Conservation (phyloP, 2,797 vertebrate genomes). For the Serranus cabrilla region DNA sequence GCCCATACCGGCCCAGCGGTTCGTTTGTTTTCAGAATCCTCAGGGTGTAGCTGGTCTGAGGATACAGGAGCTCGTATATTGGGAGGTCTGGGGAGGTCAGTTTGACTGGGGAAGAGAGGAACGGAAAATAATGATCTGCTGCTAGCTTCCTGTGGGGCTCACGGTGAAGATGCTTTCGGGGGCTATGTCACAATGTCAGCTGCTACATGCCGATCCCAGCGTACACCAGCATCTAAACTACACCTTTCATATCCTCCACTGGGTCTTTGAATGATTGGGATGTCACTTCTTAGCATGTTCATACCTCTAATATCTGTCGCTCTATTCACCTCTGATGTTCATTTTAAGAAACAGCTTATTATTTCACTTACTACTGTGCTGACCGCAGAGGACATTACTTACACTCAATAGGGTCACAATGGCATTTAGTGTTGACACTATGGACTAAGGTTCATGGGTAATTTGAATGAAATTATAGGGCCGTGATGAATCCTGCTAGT, state of each 20-base stretch:
- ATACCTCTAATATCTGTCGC: slow-evolving; percentile 44
- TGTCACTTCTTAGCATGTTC: slow-evolving; percentile 47
- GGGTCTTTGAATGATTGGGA: slow-evolving; percentile 25
- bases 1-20: slow-evolving; percentile 73
- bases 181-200: slow-evolving; percentile 34
- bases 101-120: slow-evolving; percentile 41
- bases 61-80: slow-evolving; percentile 59
- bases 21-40: slow-evolving; percentile 68
- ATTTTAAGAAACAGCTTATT: slow-evolving; percentile 66
- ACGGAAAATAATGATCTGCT: slow-evolving; percentile 57
- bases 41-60: slow-evolving; percentile 63
- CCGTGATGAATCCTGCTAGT: slow-evolving; percentile 71
- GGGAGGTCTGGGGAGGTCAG: slow-evolving; percentile 76
- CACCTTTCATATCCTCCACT: slow-evolving; percentile 36
- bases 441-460: slow-evolving; percentile 78
- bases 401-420: slow-evolving; percentile 73
- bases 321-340: slow-evolving; percentile 36
- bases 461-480: slow-evolving; percentile 86
- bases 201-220: slow-evolving; percentile 32
- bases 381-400: slow-evolving; percentile 69
- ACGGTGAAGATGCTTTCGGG: slow-evolving; percentile 38
- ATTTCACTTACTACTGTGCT: slow-evolving; percentile 59
- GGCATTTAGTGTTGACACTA: slow-evolving; percentile 78
- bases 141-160: slow-evolving; percentile 36
- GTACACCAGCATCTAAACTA: slow-evolving; percentile 26